A percentile compares a stretch with the other conserved stretches of the same genome.
Conservation (phyloP, 2,113 vertebrate species). For the Macaca nemestrina region DNA sequence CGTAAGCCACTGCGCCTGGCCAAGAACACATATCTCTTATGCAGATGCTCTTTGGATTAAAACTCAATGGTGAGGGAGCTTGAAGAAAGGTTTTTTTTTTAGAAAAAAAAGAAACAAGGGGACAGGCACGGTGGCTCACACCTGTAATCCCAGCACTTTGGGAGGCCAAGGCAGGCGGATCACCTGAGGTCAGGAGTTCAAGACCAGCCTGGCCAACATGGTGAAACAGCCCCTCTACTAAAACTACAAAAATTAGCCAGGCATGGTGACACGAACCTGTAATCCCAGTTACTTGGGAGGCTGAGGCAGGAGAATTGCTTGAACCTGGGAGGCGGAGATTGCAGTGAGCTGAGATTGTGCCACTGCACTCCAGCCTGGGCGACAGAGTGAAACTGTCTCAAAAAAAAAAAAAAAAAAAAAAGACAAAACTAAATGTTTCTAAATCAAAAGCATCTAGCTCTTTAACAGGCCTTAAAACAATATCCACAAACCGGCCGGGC, state of each 20-base stretch:
- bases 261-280: not conserved
- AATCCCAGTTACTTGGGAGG: not conserved
- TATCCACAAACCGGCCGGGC: too few relatives aligned
- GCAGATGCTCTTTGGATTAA: not conserved
- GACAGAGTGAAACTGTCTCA: not conserved
- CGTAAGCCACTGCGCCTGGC: too few relatives aligned
- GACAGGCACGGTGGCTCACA: not conserved
- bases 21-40: not conserved
- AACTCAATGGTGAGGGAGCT: not conserved
- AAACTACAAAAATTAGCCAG: not conserved
- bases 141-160: not conserved
- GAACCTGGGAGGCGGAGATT: not conserved
- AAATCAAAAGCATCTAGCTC: not conserved
- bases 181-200: not conserved
- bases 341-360: not conserved
- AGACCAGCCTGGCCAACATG: not conserved
- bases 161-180: not conserved
- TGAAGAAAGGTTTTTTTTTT: too few relatives aligned
- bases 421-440: not conserved
- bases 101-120: not conserved
- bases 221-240: not conserved
- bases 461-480: not conserved
- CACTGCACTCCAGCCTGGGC: not conserved
- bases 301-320: not conserved
- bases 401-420: too few relatives aligned